Conservation (phyloP, 2,888 invertebrate genomes). For the Heteropelma amictum region DNA sequence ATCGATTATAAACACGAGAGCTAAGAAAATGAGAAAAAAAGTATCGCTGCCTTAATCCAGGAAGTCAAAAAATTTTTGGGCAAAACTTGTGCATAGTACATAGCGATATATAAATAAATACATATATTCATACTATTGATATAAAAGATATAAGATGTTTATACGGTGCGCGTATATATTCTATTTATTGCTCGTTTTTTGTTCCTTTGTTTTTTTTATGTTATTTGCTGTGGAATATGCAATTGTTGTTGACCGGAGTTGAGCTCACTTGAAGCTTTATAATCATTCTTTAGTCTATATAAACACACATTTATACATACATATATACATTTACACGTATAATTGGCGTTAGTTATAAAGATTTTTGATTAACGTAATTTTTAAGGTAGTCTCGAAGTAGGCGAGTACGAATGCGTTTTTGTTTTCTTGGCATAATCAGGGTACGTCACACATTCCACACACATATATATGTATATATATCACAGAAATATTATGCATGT, state of each 20-base stretch:
- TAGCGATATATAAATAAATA: conserved; percentile 6
- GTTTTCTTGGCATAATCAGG: conserved; percentile 48
- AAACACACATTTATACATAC: neutral
- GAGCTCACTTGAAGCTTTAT: too few relatives aligned
- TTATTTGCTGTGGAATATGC: conserved; percentile 12
- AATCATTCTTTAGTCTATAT: neutral
- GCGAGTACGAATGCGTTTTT: conserved; percentile 10
- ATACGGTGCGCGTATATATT: conserved; percentile 37
- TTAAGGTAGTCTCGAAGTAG: conserved; percentile 26
- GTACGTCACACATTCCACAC: conserved; percentile 43
- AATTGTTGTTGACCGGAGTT: conserved; percentile 42
- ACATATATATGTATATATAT: conserved; percentile 2
- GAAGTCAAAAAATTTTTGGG: conserved; percentile 23
- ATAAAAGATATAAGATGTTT: conserved; percentile 31
- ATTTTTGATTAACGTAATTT: conserved; percentile 33
- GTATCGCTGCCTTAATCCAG: too few relatives aligned
- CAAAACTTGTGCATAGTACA: conserved; percentile 31
- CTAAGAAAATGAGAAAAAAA: too few relatives aligned
- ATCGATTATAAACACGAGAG: too few relatives aligned
- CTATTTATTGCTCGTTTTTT: conserved; percentile 26
- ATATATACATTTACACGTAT: neutral
- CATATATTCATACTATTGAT: conserved; percentile 19
- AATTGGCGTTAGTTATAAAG: conserved; percentile 28
- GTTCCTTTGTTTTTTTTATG: neutral
- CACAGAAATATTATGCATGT: neutral